These are phyloP conservation scores for Channa striata DNA, from an alignment of 2,797 vertebrate genomes.

Conservation along the genomic window DNA sequence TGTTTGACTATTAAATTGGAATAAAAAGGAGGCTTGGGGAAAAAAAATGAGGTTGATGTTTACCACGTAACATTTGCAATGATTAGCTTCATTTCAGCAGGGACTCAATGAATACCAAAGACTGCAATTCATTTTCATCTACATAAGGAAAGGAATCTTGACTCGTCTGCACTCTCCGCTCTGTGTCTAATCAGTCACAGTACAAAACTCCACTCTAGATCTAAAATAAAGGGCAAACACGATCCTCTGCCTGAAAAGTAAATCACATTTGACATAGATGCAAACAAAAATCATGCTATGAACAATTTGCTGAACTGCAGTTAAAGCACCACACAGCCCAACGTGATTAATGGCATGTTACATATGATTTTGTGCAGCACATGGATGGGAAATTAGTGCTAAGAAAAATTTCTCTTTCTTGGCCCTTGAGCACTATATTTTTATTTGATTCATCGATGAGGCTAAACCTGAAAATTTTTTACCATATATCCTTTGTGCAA, in stretches of 20 bases:
- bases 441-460: slow-evolving; percentile 65
- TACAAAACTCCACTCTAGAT: slow-evolving; percentile 32
- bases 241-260: slow-evolving; percentile 55
- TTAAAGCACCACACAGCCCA: slow-evolving; percentile 38
- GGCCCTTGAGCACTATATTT: slow-evolving; percentile 34
- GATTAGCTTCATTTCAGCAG: slow-evolving; percentile 65
- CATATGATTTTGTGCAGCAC: slow-evolving; percentile 50
- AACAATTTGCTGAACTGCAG: slow-evolving; percentile 34
- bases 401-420: slow-evolving; percentile 59
- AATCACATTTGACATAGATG: slow-evolving; percentile 49
- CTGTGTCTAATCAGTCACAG: slow-evolving; percentile 54
- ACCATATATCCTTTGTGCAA: slow-evolving; percentile 59
- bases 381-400: slow-evolving; percentile 63
- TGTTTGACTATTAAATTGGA: slow-evolving; percentile 59
- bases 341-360: slow-evolving; percentile 66
- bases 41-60: slow-evolving; percentile 63
- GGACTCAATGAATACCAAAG: slow-evolving; percentile 75
- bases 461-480: slow-evolving; percentile 59
- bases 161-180: slow-evolving; percentile 49
- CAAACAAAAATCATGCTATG: slow-evolving; percentile 42
- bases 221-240: slow-evolving; percentile 42
- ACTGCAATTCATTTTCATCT: slow-evolving; percentile 65
- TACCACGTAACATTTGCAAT: slow-evolving; percentile 72
- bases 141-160: slow-evolving; percentile 40
- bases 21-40: slow-evolving; percentile 33